Conservation (phyloP, 2,113 vertebrate species). For the Notechis scutatus region DNA sequence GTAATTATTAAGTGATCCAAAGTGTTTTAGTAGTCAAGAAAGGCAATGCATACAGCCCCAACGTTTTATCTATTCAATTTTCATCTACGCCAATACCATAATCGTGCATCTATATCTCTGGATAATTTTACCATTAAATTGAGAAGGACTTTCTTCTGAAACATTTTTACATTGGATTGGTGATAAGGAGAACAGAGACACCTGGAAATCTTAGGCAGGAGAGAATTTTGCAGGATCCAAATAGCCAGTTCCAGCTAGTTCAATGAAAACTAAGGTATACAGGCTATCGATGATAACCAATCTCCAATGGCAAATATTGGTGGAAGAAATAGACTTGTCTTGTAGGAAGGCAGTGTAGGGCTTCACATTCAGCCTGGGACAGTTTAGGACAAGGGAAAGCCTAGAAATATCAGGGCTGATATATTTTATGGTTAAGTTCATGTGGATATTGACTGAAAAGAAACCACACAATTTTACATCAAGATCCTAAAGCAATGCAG, state of each 20-base stretch:
- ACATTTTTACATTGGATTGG: not conserved
- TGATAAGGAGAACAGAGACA: not conserved
- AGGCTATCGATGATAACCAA: not conserved
- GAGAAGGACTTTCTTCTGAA: not conserved
- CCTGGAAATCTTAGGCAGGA: not conserved
- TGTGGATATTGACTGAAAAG: not conserved
- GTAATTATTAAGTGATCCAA: not conserved
- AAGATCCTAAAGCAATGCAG: not conserved
- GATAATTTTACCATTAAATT: not conserved
- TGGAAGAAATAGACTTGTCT: not conserved
- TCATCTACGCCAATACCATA: not conserved
- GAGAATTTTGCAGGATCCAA: not conserved
- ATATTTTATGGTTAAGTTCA: not conserved
- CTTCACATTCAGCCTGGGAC: not conserved
- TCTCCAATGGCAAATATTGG: not conserved
- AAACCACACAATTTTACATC: not conserved
- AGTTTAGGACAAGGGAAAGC: not conserved
- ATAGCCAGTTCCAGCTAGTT: not conserved
- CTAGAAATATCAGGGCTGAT: not conserved
- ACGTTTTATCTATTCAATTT: not conserved
- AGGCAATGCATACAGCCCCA: not conserved
- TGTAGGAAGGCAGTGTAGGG: not conserved
- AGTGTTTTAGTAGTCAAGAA: not conserved
- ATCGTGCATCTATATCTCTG: not conserved
- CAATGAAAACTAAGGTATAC: not conserved